Conservation (phyloP, 1,140 invertebrate species). For the Cepaea nemoralis region DNA sequence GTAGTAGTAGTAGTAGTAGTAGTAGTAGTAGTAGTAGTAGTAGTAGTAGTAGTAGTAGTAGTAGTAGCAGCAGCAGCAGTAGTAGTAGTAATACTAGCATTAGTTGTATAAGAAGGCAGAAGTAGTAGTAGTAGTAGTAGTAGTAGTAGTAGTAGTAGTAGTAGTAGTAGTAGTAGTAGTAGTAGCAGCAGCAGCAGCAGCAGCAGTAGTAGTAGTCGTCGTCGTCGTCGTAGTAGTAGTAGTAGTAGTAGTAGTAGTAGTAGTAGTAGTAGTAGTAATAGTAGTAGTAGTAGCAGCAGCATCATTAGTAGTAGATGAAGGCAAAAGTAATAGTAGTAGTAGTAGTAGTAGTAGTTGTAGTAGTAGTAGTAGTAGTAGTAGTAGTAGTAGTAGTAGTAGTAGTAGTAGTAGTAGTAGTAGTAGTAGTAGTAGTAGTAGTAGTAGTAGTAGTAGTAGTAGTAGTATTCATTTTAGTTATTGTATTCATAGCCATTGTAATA, state of each 20-base stretch:
- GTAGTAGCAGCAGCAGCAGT: constrained; percentile 2
- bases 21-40: constrained; percentile 36
- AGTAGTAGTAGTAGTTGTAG: constrained; percentile 36
- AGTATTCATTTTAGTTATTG: background rate
- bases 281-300: constrained; percentile 2
- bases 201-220: constrained; percentile 31
- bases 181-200: constrained; percentile 28
- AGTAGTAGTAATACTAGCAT: background rate
- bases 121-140: constrained; percentile 37
- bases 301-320: background rate
- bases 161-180: constrained; percentile 10
- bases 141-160: constrained; percentile 23
- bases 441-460: constrained; percentile 35
- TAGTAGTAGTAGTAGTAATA: constrained; percentile 14
- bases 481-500: background rate
- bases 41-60: constrained; percentile 20
- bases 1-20: constrained; percentile 35
- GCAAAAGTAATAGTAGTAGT: constrained; percentile 27
- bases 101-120: too few relatives aligned
- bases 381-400: constrained; percentile 37
- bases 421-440: constrained; percentile 36
- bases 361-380: constrained; percentile 36
- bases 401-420: constrained; percentile 36
- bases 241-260: constrained; percentile 17
- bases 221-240: constrained; percentile 32